phyloP scores from a whole-genome alignment of 2,888 invertebrate genomes.

The Eupithecia inturbata region DNA sequence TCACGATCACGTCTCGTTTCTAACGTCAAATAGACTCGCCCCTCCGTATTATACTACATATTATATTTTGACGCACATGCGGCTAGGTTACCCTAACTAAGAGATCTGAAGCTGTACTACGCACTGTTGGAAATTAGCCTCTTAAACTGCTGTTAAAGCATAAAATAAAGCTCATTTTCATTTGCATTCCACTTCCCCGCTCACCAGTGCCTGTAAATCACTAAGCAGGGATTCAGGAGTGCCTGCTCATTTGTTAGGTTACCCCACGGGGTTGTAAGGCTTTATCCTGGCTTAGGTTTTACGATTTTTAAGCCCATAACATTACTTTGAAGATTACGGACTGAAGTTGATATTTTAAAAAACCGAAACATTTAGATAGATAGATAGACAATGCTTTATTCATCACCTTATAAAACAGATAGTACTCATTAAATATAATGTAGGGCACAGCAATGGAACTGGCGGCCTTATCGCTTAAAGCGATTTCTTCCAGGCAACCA shows the following conservation, averaged over 20 bases:
- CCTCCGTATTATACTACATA: too few species aligned
- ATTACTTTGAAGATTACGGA: conserved; percentile 26
- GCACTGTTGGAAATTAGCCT: neutral
- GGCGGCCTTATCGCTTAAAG: too few species aligned
- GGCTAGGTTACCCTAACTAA: neutral
- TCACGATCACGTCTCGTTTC: too few species aligned
- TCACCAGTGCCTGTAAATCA: conserved; percentile 47
- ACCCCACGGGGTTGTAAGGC: conserved; percentile 52
- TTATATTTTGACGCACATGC: neutral
- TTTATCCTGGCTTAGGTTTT: conserved; percentile 44
- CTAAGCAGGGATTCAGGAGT: conserved; percentile 58
- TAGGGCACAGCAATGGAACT: too few species aligned
- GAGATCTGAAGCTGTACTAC: neutral
- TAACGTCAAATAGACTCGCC: too few species aligned
- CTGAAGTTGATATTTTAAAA: conserved; percentile 9
- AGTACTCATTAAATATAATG: too few species aligned
- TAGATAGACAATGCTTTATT: too few species aligned
- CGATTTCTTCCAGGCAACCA: too few species aligned
- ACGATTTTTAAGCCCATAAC: conserved; percentile 29
- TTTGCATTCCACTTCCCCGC: conserved; percentile 36
- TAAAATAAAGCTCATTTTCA: conserved; percentile 9
- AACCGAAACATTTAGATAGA: neutral
- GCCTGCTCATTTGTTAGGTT: conserved; percentile 65
- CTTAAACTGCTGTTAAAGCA: neutral
- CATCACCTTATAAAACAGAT: too few species aligned